Percentiles rank a stretch among this genome's conserved stretches.
These are phyloP conservation scores for Dendrocincla fuliginosa DNA, from an alignment of 2,797 vertebrate species.

Conservation along the genomic window DNA sequence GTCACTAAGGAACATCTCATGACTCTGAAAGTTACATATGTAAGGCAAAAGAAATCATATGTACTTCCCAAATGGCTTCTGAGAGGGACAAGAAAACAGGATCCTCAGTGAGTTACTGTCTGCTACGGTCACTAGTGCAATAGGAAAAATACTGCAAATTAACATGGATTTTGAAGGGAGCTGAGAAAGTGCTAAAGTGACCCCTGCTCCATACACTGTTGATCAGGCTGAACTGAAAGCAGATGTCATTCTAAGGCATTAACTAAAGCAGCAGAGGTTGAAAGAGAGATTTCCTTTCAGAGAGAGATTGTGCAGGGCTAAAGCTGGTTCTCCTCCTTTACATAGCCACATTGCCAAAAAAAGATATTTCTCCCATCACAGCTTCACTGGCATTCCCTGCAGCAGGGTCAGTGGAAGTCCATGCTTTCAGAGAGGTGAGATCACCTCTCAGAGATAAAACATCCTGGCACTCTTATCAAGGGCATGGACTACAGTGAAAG, in stretches of 20 bases:
- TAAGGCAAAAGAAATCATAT: not conserved
- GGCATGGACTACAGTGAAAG: not conserved
- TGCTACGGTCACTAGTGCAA: not conserved
- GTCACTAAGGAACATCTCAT: not conserved
- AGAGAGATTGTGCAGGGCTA: not conserved
- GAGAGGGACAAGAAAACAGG: not conserved
- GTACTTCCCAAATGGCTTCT: not conserved
- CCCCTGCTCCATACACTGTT: fast-evolving
- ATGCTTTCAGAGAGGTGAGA: not conserved
- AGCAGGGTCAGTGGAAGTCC: not conserved
- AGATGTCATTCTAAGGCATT: fast-evolving
- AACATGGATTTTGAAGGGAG: not conserved
- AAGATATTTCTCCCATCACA: not conserved
- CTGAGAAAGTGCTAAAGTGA: not conserved
- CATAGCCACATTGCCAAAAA: not conserved
- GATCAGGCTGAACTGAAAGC: not conserved
- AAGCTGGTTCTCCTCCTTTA: not conserved
- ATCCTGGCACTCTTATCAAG: not conserved
- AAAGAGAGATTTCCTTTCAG: not conserved
- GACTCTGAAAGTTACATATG: not conserved
- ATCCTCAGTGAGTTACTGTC: not conserved
- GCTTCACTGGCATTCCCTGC: not conserved
- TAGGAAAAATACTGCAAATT: not conserved
- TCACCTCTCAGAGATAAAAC: not conserved
- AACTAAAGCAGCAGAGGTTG: not conserved